Base-by-base conservation (phyloP, 2,888 invertebrate species). In the Papilio protenor region DNA sequence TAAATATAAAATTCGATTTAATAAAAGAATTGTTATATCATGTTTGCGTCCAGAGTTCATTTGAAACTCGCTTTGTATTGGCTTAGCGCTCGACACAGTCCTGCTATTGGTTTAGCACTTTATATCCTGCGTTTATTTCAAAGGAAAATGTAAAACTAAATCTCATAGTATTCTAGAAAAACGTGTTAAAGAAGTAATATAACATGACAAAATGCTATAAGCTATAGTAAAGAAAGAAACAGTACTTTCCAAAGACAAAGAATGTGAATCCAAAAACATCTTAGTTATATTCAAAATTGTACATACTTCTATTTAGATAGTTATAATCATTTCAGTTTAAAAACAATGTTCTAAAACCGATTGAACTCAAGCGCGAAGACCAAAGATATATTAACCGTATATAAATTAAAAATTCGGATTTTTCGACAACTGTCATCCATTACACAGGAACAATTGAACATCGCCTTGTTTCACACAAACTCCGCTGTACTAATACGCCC, bases 11-110 rank as follows among this genome's bases (percentile, higher is more conserved):
- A 14, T 59, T 11, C 59, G 23, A 21, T 66, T 66, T 40, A 11
- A 40, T 66, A n/a, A 40, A 64, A 18, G 11, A 40, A 40, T 10
- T n/a, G 66, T n/a, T 12, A 40, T 40, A 27, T 66, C 8, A 23
- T 3, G 45, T 40, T 49, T 21, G 49, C 23, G n/a, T 49, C 16
- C 23, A 61, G 21, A 12, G 64, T 74, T 64, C 45, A 64, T 74
- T 74, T 74, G 49, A 73, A 74, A 75, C 21, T 23, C 45, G 49
- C 64, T 49, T 74, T 21, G 47, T 75, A 75, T 75, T 66, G 64
- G 33, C 52, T 52, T 66, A 33, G 64, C 74, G 49, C 64, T 75
- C 49, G 74, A 75, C 27, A 52, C 33, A 64, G 64, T 75, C 64
- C 52, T 74, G 61, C 27, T 49, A 33, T 75, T 64, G 64, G 52